Evolutionary conservation across 2,888 invertebrate genomes (phyloP), one percentile per base, ranked within the genome.

Genomic region (Pristionchus fissidentatus): DNA sequence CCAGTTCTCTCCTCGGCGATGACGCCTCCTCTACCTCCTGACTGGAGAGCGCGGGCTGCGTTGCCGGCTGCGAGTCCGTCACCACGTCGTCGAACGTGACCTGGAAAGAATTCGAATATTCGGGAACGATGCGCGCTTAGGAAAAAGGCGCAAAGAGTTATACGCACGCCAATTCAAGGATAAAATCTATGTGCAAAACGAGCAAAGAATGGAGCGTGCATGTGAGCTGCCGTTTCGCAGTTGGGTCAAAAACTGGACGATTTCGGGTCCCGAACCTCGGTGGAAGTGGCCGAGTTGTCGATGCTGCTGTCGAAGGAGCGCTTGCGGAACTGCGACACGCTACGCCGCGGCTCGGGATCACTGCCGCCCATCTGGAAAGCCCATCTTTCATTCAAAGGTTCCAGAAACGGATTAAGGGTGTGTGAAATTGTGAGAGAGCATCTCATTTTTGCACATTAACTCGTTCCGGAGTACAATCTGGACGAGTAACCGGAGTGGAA

Each of bases 281-380:
- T 70, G 43, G 70, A 70, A 41, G 70, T 70, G 26, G 70, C 26
- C 15, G 70, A 43, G 38, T 22, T 29, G 70, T 70, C 70, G 70
- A 70, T n/a, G 1, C 38, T n/a, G 38, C n/a, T n/a, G n/a, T 41
- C n/a, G 70, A n/a, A 32, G 32, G n/a, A 32, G 22, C 70, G 70
- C n/a, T 70, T 41, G 41, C 41, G 41, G 70, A 70, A 70, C 70
- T 70, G 70, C 70, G 70, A 41, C 15, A 41, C 3, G 38, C 70
- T 70, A 22, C 70, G 70, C n/a, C n/a, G 26, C 62, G 70, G 70
- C 43, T 22, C 22, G 70, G 43, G 70, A 22, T 70, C 70, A 26
- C 38, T 43, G 70, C 70, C 70, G 70, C 70, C 70, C 70, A 70
- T 70, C 41, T n/a, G n/a, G n/a, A n/a, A n/a, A n/a, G n/a, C n/a